Base-by-base conservation (phyloP, 2,113 vertebrate genomes). In the Corapipo altera region DNA sequence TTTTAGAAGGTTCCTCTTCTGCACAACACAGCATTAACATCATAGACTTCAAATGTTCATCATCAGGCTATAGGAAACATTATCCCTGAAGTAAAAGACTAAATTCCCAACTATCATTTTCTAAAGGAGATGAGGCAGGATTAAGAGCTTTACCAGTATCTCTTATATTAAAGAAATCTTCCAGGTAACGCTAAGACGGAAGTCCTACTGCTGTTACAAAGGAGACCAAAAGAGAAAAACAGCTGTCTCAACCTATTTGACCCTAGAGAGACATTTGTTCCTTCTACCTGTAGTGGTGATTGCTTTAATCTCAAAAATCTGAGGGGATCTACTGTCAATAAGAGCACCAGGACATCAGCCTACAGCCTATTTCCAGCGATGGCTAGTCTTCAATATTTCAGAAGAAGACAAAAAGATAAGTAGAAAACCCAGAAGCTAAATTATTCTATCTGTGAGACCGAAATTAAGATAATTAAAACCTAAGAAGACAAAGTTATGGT, bases 1-100 rank as follows among this genome's bases (percentile, higher is more conserved):
- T 16, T 78, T 91, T 57, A 64, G 35, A 55, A 84, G 8, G 8
- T 54, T 59, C 17, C 12, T 80, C 12, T 72, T 65, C 43, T 67
- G n/a, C 8, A 19, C 1, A 4, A 20, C 9, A 15, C 8, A 74
- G 4, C 9, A 27, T 3, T 19, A 55, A 35, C 5, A 51, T 51
- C 14, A 55, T 2, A 75, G 23, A 71, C 12, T 65, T 61, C 8
- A 62, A 88, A 85, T 78, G 85, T 55, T 75, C 43, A 67, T 28
- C 51, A 55, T 26, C 15, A 73, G 15, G 11, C n/a, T 55, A 16
- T 1, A 67, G 39, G 26, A 92, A 75, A 33, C 6, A 66, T 57
- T 49, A 74, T 8, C 4, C 6, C 43, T 78, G 18, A 81, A 43
- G 4, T 58, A 70, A 69, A 61, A 54, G 13, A 51, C n/a, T 71